phyloP scores from a whole-genome alignment of 2,797 vertebrate genomes.

The Urosaurus nigricauda region DNA sequence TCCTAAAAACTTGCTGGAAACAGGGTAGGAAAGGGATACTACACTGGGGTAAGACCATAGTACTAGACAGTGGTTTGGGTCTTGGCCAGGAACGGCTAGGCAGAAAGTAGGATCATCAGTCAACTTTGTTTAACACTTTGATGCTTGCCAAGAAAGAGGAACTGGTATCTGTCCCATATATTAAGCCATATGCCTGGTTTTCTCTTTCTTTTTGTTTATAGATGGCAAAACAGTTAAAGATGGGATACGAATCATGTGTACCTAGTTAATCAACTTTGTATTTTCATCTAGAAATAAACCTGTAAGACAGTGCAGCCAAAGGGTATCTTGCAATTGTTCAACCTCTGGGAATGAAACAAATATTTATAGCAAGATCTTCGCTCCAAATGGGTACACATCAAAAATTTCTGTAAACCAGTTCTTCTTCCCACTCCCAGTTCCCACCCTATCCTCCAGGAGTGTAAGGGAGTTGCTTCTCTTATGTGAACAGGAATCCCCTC shows the following conservation, averaged over 20 bases:
- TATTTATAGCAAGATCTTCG: not conserved
- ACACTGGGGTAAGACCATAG: too few relatives aligned
- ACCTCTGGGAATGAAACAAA: not conserved
- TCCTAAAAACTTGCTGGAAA: too few relatives aligned
- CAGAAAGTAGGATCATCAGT: not conserved
- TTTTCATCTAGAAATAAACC: not conserved
- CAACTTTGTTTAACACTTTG: not conserved
- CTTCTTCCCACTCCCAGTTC: not conserved
- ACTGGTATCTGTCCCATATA: not conserved
- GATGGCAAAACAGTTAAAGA: not conserved
- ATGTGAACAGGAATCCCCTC: not conserved
- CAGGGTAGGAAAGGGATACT: too few relatives aligned
- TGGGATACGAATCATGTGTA: not conserved
- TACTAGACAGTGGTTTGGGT: not conserved
- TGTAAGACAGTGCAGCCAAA: accelerated
- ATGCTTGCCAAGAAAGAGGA: not conserved
- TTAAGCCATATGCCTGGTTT: not conserved
- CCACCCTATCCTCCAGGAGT: too few relatives aligned
- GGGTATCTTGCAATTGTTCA: not conserved
- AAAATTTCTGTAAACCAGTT: not conserved
- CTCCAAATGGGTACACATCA: not conserved
- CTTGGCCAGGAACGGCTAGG: not conserved
- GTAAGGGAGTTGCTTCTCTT: not conserved
- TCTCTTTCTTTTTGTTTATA: not conserved
- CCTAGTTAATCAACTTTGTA: not conserved